Conservation (phyloP, 2,888 invertebrate genomes). For the Parnassius orleans region DNA sequence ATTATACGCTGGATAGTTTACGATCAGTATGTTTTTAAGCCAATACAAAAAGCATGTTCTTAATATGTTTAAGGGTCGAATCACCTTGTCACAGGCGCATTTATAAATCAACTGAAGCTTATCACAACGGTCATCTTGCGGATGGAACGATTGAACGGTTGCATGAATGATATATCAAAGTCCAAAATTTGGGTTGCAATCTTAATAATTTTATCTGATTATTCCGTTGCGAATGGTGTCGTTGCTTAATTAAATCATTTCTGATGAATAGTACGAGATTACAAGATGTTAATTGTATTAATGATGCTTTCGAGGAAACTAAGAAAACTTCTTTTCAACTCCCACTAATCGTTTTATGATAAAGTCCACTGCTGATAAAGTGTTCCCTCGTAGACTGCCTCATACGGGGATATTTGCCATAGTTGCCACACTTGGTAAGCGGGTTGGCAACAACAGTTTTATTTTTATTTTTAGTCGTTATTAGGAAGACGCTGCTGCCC, state of each 20-base stretch:
- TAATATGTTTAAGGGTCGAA: conserved; percentile 61
- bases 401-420: too few relatives aligned
- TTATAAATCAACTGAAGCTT: conserved; percentile 59
- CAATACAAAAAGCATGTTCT: conserved; percentile 31
- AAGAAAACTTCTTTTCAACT: conserved; percentile 1
- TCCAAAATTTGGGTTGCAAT: conserved; percentile 64
- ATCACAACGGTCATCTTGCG: conserved; percentile 44
- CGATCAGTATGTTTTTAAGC: too few relatives aligned
- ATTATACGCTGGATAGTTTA: too few relatives aligned
- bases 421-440: too few relatives aligned
- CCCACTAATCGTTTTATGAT: too few relatives aligned
- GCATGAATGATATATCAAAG: conserved; percentile 71
- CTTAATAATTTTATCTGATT: conserved; percentile 67
- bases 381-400: too few relatives aligned
- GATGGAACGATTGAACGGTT: conserved; percentile 31
- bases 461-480: too few relatives aligned
- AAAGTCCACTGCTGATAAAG: too few relatives aligned
- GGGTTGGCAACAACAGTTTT: too few relatives aligned
- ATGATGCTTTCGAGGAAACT: conserved; percentile 3
- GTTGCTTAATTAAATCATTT: conserved; percentile 58
- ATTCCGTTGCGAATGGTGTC: conserved; percentile 38
- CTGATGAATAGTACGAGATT: conserved; percentile 31
- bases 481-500: too few relatives aligned
- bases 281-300: conserved; percentile 25
- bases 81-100: conserved; percentile 48